A percentile compares a stretch with the other conserved stretches of the same genome.
These are phyloP conservation scores for Labia minor DNA, from an alignment of 2,888 invertebrate genomes.

Conservation along the genomic window DNA sequence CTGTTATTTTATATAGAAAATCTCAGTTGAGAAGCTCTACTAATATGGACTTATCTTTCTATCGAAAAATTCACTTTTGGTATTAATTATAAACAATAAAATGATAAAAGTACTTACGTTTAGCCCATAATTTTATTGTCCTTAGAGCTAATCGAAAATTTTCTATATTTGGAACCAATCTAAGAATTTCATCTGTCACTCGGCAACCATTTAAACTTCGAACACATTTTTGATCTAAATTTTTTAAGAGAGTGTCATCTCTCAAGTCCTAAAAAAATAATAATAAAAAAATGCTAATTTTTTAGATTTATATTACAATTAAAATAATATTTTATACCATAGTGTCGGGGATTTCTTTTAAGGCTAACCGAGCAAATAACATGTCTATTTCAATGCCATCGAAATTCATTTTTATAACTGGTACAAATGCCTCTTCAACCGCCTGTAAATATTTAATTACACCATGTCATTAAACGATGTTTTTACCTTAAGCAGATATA, in stretches of 20 bases:
- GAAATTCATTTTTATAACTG: constrained; percentile 98
- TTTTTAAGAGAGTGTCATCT: constrained; percentile 84
- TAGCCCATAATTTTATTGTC: constrained; percentile 97
- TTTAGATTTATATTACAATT: not conserved
- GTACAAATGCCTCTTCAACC: constrained; percentile 97
- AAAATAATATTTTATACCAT: constrained; percentile 33
- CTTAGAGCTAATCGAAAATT: constrained; percentile 86
- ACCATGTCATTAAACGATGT: constrained; percentile 26
- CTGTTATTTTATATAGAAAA: no score
- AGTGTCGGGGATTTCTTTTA: constrained; percentile 89
- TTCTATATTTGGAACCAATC: constrained; percentile 88
- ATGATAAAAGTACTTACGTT: no score
- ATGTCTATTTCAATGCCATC: constrained; percentile 98
- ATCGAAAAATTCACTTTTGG: no score
- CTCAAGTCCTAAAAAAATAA: constrained; percentile 66
- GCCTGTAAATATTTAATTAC: constrained; percentile 52
- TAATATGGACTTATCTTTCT: not conserved
- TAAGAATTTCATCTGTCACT: constrained; percentile 95
- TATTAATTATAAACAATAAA: no score
- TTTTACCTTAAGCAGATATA: not conserved
- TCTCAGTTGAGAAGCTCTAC: no score
- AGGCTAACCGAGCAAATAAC: constrained; percentile 85
- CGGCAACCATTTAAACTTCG: constrained; percentile 94
- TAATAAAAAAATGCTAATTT: constrained; percentile 17
- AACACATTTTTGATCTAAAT: constrained; percentile 92